These are phyloP conservation scores for Macropis europaea DNA, from an alignment of 2,888 invertebrate species.

Conservation along the genomic window DNA sequence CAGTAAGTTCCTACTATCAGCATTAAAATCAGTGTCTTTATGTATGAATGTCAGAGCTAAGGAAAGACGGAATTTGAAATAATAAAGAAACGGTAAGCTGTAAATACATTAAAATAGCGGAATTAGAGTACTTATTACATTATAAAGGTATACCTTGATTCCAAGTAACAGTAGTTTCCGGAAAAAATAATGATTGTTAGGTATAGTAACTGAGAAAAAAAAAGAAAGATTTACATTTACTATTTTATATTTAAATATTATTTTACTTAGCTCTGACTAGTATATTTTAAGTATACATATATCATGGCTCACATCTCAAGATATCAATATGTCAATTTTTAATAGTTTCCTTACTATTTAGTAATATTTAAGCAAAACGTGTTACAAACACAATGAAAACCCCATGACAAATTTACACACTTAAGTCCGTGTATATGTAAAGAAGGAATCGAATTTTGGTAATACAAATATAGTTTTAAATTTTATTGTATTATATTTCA, in stretches of 20 bases:
- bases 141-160: background rate
- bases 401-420: conserved; percentile 45
- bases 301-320: conserved; percentile 7
- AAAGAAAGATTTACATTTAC: conserved; percentile 7
- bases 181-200: background rate
- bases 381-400: conserved; percentile 41
- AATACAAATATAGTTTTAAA: conserved; percentile 34
- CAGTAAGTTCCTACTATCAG: conserved; percentile 50
- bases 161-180: background rate
- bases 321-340: conserved; percentile 34
- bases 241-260: conserved; percentile 9
- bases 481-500: conserved; percentile 33
- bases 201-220: background rate
- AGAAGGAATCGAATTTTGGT: conserved; percentile 25
- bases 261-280: conserved; percentile 31
- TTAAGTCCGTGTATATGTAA: conserved; percentile 27
- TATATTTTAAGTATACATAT: conserved; percentile 13
- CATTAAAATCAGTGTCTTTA: conserved; percentile 18
- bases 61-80: conserved; percentile 13
- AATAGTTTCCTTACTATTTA: conserved; percentile 24
- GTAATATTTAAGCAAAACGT: conserved; percentile 20
- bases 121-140: background rate
- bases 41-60: conserved; percentile 33
- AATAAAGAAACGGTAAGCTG: conserved; percentile 1
- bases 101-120: conserved; percentile 4